A percentile compares a stretch with the other conserved stretches of the same genome.
Evolutionary conservation across 2,888 invertebrate genomes (phyloP).

Genomic region (Copidosoma aretas): DNA sequence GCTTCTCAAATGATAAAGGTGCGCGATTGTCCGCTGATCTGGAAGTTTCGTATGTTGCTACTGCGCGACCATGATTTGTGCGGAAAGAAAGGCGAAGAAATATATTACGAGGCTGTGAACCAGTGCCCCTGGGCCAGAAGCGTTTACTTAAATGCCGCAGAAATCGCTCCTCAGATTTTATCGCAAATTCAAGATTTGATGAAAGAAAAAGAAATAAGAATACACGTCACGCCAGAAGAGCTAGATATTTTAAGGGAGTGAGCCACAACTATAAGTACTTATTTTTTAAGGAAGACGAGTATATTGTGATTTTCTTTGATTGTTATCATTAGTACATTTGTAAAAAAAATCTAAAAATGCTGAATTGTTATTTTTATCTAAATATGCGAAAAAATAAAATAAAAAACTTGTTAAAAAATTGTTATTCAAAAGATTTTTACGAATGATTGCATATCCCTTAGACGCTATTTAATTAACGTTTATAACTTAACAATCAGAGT

Average conservation of each 20-base stretch:
- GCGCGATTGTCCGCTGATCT: slow-evolving; percentile 66
- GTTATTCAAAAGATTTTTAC: too few species aligned
- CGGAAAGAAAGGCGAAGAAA: slow-evolving; percentile 57
- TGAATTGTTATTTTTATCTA: too few species aligned
- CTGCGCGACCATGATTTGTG: slow-evolving; percentile 62
- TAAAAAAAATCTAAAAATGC: too few species aligned
- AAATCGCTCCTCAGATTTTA: slow-evolving; percentile 66
- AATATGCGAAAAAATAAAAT: too few species aligned
- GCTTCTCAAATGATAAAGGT: slow-evolving; percentile 55
- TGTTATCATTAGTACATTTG: background rate
- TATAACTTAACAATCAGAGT: too few species aligned
- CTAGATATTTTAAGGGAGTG: slow-evolving; percentile 70
- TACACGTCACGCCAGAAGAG: slow-evolving; percentile 80
- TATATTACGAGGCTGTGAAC: slow-evolving; percentile 55
- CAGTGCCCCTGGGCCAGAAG: slow-evolving; percentile 60
- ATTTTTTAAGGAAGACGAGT: too few species aligned
- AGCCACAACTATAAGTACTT: slow-evolving; percentile 37
- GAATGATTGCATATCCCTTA: too few species aligned
- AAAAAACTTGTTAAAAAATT: too few species aligned
- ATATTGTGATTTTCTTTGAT: background rate
- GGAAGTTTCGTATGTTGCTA: slow-evolving; percentile 71
- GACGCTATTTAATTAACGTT: too few species aligned
- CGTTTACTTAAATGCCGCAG: slow-evolving; percentile 72
- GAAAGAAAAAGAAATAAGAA: slow-evolving; percentile 76
- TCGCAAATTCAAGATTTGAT: slow-evolving; percentile 76